These are phyloP conservation scores for Empis livida DNA, from an alignment of 2,888 invertebrate genomes.

Conservation along the genomic window DNA sequence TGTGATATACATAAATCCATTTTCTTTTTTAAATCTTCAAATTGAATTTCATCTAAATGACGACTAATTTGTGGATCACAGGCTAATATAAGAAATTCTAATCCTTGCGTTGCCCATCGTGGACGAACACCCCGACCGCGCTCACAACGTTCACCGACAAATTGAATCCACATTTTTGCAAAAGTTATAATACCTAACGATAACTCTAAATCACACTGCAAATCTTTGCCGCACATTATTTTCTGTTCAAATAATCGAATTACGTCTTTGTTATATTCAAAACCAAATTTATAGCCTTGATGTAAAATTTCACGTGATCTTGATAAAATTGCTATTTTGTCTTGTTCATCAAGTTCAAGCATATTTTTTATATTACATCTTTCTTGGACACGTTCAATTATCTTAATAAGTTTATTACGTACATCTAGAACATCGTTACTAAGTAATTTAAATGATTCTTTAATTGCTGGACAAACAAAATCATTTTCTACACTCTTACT, in stretches of 20 bases:
- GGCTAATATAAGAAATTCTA: constrained; percentile 74
- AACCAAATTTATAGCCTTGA: constrained; percentile 81
- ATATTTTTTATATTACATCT: constrained; percentile 28
- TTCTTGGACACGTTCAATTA: constrained; percentile 30
- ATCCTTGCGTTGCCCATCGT: constrained; percentile 78
- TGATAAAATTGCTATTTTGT: constrained; percentile 46
- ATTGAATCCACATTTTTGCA: constrained; percentile 79
- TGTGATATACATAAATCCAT: constrained; percentile 82
- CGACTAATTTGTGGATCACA: constrained; percentile 75
- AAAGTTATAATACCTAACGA: constrained; percentile 52
- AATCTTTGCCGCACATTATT: constrained; percentile 33
- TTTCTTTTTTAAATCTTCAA: constrained; percentile 59
- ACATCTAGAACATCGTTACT: constrained; percentile 37
- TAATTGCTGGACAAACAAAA: constrained; percentile 43
- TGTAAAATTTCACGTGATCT: constrained; percentile 64
- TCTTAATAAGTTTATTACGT: constrained; percentile 34
- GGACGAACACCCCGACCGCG: constrained; percentile 67
- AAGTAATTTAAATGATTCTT: constrained; percentile 46
- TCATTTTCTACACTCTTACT: constrained; percentile 34
- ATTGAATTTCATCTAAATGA: constrained; percentile 62
- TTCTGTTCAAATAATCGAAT: constrained; percentile 38
- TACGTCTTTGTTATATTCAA: constrained; percentile 53
- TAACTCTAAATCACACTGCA: constrained; percentile 34
- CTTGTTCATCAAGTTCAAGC: constrained; percentile 31
- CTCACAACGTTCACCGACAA: constrained; percentile 74